Conservation (phyloP, 30 jellyfish, hydroid and myxozoan species). For the Morbakka virulenta region DNA sequence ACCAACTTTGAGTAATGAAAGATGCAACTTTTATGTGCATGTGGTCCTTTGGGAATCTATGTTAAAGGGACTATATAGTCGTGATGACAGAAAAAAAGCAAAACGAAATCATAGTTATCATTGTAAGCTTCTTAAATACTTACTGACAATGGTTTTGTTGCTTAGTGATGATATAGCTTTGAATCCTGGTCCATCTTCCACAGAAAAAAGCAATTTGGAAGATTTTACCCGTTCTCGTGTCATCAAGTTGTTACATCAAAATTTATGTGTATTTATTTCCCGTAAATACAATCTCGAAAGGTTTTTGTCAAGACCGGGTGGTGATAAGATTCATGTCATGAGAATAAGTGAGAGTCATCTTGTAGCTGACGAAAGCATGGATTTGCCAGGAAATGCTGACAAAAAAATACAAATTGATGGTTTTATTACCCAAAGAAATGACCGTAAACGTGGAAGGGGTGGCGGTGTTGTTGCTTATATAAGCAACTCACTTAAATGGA, state of each 20-base stretch:
- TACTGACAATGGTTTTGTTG: slow-evolving; percentile 8
- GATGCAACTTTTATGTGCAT: slow-evolving; percentile 25
- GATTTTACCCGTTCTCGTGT: slow-evolving; percentile 40
- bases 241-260: slow-evolving; percentile 36
- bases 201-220: slow-evolving; percentile 16
- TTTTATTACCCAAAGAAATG: too few species aligned
- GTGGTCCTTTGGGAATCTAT: slow-evolving; percentile 18
- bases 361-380: slow-evolving; percentile 33
- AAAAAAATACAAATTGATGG: too few species aligned
- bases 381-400: slow-evolving; percentile 30
- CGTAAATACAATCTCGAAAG: slow-evolving; percentile 24
- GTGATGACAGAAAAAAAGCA: slow-evolving; percentile 23
- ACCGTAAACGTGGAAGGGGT: slow-evolving; percentile 45
- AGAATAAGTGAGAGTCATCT: slow-evolving; percentile 58
- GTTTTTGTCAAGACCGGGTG: slow-evolving; percentile 34
- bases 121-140: slow-evolving; percentile 12
- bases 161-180: slow-evolving; percentile 27
- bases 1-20: slow-evolving; percentile 11
- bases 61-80: slow-evolving; percentile 24
- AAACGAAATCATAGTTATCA: neutral
- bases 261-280: slow-evolving; percentile 25
- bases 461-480: slow-evolving; percentile 53
- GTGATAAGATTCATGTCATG: slow-evolving; percentile 19
- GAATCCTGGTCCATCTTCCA: slow-evolving; percentile 48
- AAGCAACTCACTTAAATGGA: slow-evolving; percentile 28